Evolutionary conservation across 2,797 vertebrate genomes (phyloP).

Genomic region (Trichosurus vulpecula): DNA sequence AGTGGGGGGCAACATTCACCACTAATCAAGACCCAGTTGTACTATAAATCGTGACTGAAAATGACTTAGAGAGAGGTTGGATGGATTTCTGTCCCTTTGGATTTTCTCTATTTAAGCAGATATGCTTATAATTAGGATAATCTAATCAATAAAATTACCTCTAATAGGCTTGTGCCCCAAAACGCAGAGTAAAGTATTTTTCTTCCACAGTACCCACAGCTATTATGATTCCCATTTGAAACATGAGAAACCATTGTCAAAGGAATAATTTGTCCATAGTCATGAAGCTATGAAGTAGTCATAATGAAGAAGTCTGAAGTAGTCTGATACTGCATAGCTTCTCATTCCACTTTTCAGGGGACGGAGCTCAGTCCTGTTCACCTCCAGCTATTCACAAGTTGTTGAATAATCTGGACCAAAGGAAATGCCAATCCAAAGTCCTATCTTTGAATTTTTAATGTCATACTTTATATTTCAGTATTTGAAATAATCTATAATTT

Average conservation of each 20-base stretch:
- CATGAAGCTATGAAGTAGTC: background rate
- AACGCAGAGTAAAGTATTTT: background rate
- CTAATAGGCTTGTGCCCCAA: background rate
- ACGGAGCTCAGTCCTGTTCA: background rate
- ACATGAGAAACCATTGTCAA: background rate
- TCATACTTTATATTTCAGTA: background rate
- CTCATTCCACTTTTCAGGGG: background rate
- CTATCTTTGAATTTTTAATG: background rate
- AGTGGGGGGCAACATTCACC: background rate
- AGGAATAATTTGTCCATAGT: background rate
- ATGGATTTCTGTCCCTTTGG: background rate
- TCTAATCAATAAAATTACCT: background rate
- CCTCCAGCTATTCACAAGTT: background rate
- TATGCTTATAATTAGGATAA: background rate
- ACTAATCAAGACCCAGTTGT: background rate
- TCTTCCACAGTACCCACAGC: background rate
- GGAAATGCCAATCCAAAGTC: background rate
- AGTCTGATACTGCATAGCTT: background rate
- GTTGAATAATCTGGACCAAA: background rate
- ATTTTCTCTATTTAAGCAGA: background rate
- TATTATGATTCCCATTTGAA: background rate
- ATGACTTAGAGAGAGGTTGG: background rate
- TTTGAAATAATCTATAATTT: background rate
- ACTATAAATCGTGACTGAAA: background rate
- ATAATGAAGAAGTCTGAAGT: too few relatives aligned